Conservation (phyloP, 2,888 invertebrate species). For the Corbicula japonica region DNA sequence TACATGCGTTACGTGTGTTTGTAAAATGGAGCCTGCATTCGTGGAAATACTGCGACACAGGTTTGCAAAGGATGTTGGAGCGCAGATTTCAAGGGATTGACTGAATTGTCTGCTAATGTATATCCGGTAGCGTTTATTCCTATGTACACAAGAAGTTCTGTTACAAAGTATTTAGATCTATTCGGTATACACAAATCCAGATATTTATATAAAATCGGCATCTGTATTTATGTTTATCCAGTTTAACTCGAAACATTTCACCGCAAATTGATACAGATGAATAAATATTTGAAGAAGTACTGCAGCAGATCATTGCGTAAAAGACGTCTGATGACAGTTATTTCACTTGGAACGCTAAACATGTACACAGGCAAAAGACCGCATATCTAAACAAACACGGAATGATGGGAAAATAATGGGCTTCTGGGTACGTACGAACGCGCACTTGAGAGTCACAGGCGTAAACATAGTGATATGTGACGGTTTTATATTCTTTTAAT, state of each 20-base stretch:
- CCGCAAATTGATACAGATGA: slow-evolving; percentile 62
- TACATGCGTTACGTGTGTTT: too few species aligned
- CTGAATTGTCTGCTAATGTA: neutral
- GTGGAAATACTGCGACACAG: too few species aligned
- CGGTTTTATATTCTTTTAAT: neutral
- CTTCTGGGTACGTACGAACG: slow-evolving; percentile 38
- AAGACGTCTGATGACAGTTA: slow-evolving; percentile 60
- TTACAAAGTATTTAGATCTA: slow-evolving; percentile 41
- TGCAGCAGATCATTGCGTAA: slow-evolving; percentile 51
- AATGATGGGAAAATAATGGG: slow-evolving; percentile 64
- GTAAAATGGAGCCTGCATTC: too few species aligned
- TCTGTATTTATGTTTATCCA: slow-evolving; percentile 58
- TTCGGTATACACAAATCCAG: slow-evolving; percentile 33
- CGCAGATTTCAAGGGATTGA: neutral
- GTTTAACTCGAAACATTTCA: slow-evolving; percentile 57
- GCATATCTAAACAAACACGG: slow-evolving; percentile 62
- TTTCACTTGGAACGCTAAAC: slow-evolving; percentile 43
- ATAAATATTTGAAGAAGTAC: slow-evolving; percentile 66
- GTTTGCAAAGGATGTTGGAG: too few species aligned
- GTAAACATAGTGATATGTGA: slow-evolving; percentile 33
- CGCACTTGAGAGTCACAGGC: slow-evolving; percentile 22
- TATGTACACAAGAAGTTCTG: too few species aligned
- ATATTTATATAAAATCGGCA: slow-evolving; percentile 50
- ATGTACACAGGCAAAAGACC: slow-evolving; percentile 41
- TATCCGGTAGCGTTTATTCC: slow-evolving; percentile 17